Percentiles rank a stretch among this genome's conserved stretches.
These are phyloP conservation scores for Argyresthia goedartella DNA, from an alignment of 2,888 invertebrate species.

Conservation along the genomic window DNA sequence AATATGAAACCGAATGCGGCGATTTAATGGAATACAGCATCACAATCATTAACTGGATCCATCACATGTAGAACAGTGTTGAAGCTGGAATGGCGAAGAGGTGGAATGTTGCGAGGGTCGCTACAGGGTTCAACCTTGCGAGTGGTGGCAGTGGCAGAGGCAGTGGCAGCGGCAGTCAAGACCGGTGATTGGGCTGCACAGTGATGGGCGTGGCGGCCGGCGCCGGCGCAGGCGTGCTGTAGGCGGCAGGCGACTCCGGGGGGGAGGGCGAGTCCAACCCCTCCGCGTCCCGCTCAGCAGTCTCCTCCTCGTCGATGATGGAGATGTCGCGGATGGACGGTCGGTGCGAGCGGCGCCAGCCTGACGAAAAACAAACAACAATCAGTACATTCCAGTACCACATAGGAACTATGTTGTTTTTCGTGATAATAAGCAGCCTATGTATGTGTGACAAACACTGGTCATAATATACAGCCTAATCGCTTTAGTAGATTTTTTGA, in stretches of 20 bases:
- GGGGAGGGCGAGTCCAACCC: constrained; percentile 26
- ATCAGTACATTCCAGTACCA: background rate
- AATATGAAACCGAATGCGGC: too few relatives aligned
- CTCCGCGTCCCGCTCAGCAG: constrained; percentile 69
- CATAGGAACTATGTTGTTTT: too few relatives aligned
- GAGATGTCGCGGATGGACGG: constrained; percentile 90
- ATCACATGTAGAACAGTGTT: constrained; percentile 1
- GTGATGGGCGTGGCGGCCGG: constrained; percentile 26
- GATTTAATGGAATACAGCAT: too few relatives aligned
- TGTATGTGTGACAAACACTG: too few relatives aligned
- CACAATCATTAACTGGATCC: background rate
- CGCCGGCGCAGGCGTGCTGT: constrained; percentile 39
- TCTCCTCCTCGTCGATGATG: constrained; percentile 87
- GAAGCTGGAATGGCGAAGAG: background rate
- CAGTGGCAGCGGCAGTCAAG: constrained; percentile 20
- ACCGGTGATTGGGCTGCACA: constrained; percentile 50
- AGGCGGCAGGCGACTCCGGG: constrained; percentile 25
- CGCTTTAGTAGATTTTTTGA: too few relatives aligned
- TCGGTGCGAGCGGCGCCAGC: constrained; percentile 84
- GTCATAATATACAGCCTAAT: too few relatives aligned
- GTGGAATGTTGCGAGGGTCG: background rate
- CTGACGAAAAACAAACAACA: constrained; percentile 27
- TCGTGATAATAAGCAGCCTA: too few relatives aligned
- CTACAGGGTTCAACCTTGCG: background rate
- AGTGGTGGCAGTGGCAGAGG: background rate